Evolutionary conservation across 2,113 vertebrate species (phyloP), one percentile per base, ranked within the genome.

Genomic region (Nothocercus julius): DNA sequence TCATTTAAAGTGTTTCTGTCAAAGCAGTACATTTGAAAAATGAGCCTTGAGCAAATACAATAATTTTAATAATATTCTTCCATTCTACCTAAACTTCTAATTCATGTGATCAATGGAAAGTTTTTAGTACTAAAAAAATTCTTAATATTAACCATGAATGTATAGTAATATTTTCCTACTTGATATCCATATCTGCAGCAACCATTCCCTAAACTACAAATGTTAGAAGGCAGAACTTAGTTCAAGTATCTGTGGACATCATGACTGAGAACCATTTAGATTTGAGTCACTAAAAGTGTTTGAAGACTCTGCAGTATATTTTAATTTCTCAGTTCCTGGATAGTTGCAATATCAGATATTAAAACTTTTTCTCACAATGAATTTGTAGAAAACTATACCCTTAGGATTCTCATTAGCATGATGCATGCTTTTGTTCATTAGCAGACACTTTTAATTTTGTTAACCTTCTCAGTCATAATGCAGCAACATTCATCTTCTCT

Each of bases 71-170:
- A 78, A 78, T 90, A 88, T 85, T 78, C 22, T 83, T 92, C 94
- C 81, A 90, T 94, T 88, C 69, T 87, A 83, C 34, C 40, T 81
- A 64, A 90, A 72, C 34, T 93, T 28, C 38, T 86, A 95, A 93
- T 94, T 95, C 68, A 78, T 75, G 56, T 86, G 85, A 90, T 93
- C 64, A 96, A 95, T 94, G 38, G 47, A 45, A 82, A 56, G 20
- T 75, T 88, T 75, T 81, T 83, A 78, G 25, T 88, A 69, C 72
- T 92, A 90, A 94, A 95, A 95, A 96, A 95, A 92, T 78, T 56
- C 88, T 92, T 91, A 70, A 83, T 83, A 95, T 85, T 86, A 95
- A 88, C 38, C 91, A 45, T 85, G 89, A 93, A 92, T 80, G 79
- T 25, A 89, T 69, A 63, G 32, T 74, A 77, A 91, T 91, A 78